Evolutionary conservation across 2,113 vertebrate genomes (phyloP), one percentile per base, ranked within the genome.

Genomic region (Lipophrys pholis): DNA sequence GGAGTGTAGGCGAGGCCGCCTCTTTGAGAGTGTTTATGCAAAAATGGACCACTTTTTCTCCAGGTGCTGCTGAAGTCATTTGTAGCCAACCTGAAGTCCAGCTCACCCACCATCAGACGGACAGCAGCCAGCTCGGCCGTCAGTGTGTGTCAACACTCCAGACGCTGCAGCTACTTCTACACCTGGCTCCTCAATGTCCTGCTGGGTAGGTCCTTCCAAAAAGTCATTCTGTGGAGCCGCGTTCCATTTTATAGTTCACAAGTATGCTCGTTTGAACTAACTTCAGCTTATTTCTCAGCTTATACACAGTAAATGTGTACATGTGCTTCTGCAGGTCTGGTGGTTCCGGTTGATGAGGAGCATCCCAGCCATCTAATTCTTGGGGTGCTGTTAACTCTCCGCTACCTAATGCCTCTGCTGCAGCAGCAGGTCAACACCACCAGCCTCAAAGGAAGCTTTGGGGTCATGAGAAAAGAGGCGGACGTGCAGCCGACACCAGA

Each of bases 391-490:
- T 93, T 99, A 77, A 96, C 96, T 0, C 87, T 99, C 15, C 95
- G 98, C 40, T 98, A 97, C 88, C 89, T 99, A 80, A 95, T 97
- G 90, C 98, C 98, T 53, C 93, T 97, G 80, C 93, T 99, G 62
- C 96, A 98, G 92, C 97, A 97, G 82, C 96, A 99, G 80, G 96
- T 96, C 56, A 96, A 96, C 88, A 97, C 97, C 87, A 96, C 93
- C 41, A 98, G 97, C 84, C 92, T 99, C 73, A 98, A 98, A 86
- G 98, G 97, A 86, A 99, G 98, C 91, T 99, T 99, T 38, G 97
- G 97, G 0, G 95, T 98, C 69, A 98, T 95, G 15, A 93, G 93
- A 70, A 99, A 98, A 71, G 98, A 99, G 87, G 93, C 95, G 0
- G 98, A 99, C 54, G 91, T 99, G 46, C 96, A 95, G 14, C 97